Base-by-base conservation (phyloP, 2,888 invertebrate genomes). In the Rhingia rostrata region DNA sequence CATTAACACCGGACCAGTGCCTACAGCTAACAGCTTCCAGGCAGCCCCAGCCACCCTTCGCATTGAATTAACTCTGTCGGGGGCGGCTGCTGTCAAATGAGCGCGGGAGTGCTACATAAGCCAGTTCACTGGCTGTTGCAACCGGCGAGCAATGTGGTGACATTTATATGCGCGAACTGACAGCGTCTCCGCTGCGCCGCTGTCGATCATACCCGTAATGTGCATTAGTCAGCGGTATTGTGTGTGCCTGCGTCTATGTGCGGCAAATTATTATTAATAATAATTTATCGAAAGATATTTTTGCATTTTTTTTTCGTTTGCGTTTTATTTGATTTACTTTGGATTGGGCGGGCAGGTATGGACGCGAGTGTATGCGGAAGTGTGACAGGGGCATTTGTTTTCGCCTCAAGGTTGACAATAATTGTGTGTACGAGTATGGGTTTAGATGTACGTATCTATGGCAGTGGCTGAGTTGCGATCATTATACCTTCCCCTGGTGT, bases 131-230 rank as follows among this genome's bases (percentile, higher is more conserved):
- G 53, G 33, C 14, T 77, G 22, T 22, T 22, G 61, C 60, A 49
- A 75, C 82, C 72, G 60, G 73, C 73, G 22, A 1, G 67, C 56
- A 73, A 64, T 78, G 78, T 83, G 78, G 63, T 83, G 83, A 83
- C 78, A 83, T 83, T 83, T 83, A 64, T 83, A 83, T 83, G 83
- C 83, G 78, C 67, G 35, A 83, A 83, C 43, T 83, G 83, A 83
- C 83, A 83, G 73, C 60, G 45, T 39, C 58, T 61, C 61, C 56
- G 67, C 35, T 22, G 49, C 60, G 58, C 14, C 61, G 22, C 58
- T 60, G 54, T 58, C 61, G 64, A 70, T 77, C 47, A 67, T 32
- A 53, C 39, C 53, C 6, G 61, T 49, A 54, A 37, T 66, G 54
- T 63, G 56, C 78, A 73, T 73, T 73, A 83, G 47, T 67, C 72